Conservation (phyloP, 64 coral and sea anemone species). For the Trachythela sp. region DNA sequence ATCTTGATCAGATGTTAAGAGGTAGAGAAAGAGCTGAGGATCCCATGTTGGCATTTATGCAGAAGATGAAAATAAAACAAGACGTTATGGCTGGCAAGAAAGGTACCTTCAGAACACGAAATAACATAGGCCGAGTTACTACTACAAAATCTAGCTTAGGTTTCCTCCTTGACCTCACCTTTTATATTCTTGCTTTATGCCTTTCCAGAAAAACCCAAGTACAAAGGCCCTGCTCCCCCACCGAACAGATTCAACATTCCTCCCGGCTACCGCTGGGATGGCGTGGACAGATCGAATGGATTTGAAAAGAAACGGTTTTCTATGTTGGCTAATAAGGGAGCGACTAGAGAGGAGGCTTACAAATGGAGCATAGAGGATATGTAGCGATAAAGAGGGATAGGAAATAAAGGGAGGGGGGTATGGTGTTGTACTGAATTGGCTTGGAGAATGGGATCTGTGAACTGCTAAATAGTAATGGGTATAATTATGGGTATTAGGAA, state of each 20-base stretch:
- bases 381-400: too few relatives aligned
- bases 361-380: constrained; percentile 98
- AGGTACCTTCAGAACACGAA: constrained; percentile 35
- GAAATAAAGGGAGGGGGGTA: not conserved
- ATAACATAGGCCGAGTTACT: too few relatives aligned
- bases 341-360: constrained; percentile 56
- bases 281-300: constrained; percentile 88
- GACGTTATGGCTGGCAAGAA: constrained; percentile 68
- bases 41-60: constrained; percentile 90
- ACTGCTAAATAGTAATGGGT: too few relatives aligned
- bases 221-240: constrained; percentile 68
- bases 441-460: too few relatives aligned
- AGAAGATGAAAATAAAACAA: constrained; percentile 59
- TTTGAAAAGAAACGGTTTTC: constrained; percentile 88
- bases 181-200: not conserved
- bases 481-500: too few relatives aligned
- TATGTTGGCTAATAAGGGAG: constrained; percentile 85
- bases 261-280: constrained; percentile 88
- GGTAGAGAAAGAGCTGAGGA: constrained; percentile 68
- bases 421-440: not conserved
- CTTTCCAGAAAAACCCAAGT: constrained; percentile 70
- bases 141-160: not conserved
- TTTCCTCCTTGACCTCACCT: not conserved
- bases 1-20: constrained; percentile 80
- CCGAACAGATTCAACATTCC: constrained; percentile 82